Evolutionary conservation across 2,888 invertebrate species (phyloP), one percentile per base, ranked within the genome.

Genomic region (Cenopis cana): DNA sequence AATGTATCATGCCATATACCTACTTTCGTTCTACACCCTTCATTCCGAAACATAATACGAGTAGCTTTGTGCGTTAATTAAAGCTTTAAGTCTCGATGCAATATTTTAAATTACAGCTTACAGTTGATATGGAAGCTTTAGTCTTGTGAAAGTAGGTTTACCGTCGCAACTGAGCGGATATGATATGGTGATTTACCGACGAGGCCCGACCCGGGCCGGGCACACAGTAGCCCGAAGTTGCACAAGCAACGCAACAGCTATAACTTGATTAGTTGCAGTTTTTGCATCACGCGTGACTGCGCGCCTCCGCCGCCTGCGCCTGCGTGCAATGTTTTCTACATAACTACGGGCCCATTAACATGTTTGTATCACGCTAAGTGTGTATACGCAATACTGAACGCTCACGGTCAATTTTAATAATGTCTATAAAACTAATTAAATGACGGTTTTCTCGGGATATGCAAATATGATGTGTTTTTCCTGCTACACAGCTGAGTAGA

Each of bases 151-250:
- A 66, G 72, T 75, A 74, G 76, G 70, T 75, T 68, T 49, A 17
- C 38, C 67, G 59, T 75, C 74, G 74, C 74, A 79, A 80, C 77
- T 73, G 72, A 77, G 76, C 76, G 76, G 78, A 83, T 79, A 78
- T 75, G 78, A 83, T 79, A 78, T 75, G 78, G 78, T 76, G 78
- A 80, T 79, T 74, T 78, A 79, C 78, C 74, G 79, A 78, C 83
- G 83, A 83, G 82, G 81, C 79, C 79, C 85, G 87, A 85, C 86
- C 85, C 83, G 84, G 79, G 84, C 78, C 79, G 81, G 79, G 77
- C 81, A 79, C 76, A 78, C 75, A 66, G 56, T 60, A 62, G 75
- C 69, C 24, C 76, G 75, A 75, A 75, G 33, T 83, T 82, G 77
- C 81, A 79, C 79, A 81, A 82, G 70, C 74, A 75, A 73, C 72